Conservation (phyloP, 2,888 invertebrate species). For the Blastobasis lacticolella region DNA sequence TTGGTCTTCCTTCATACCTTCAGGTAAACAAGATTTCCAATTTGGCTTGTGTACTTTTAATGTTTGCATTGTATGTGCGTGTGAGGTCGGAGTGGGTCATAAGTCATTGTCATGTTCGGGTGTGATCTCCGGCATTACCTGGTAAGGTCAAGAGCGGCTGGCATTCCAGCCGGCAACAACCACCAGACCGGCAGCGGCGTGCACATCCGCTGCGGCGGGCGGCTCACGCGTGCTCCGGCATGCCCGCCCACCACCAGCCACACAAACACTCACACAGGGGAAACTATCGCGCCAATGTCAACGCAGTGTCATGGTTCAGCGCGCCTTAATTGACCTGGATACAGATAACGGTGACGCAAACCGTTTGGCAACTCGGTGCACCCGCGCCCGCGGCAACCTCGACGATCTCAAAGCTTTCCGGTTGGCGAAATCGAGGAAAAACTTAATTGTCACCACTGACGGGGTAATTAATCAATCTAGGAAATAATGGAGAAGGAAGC, state of each 20-base stretch:
- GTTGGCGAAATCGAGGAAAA: constrained; percentile 38
- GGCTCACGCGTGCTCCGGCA: constrained; percentile 20
- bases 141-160: constrained; percentile 72
- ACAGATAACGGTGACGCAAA: constrained; percentile 53
- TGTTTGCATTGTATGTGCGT: too few species aligned
- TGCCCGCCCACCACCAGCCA: constrained; percentile 32
- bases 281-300: constrained; percentile 48
- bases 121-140: constrained; percentile 34
- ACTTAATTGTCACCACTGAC: constrained; percentile 29
- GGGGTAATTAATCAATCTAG: constrained; percentile 35
- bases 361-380: constrained; percentile 43
- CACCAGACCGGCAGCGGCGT: constrained; percentile 65
- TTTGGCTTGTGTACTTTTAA: too few species aligned
- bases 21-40: too few species aligned
- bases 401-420: constrained; percentile 36
- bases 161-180: constrained; percentile 68
- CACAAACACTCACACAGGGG: constrained; percentile 53
- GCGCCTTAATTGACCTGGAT: constrained; percentile 51
- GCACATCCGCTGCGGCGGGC: constrained; percentile 63
- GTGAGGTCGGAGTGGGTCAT: neutral
- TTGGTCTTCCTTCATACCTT: too few species aligned
- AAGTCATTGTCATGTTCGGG: neutral
- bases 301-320: constrained; percentile 59
- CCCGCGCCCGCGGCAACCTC: constrained; percentile 31
- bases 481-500: constrained; percentile 38